These are phyloP conservation scores for Enhydra lutris DNA, from an alignment of 2,113 vertebrate species.

Conservation along the genomic window DNA sequence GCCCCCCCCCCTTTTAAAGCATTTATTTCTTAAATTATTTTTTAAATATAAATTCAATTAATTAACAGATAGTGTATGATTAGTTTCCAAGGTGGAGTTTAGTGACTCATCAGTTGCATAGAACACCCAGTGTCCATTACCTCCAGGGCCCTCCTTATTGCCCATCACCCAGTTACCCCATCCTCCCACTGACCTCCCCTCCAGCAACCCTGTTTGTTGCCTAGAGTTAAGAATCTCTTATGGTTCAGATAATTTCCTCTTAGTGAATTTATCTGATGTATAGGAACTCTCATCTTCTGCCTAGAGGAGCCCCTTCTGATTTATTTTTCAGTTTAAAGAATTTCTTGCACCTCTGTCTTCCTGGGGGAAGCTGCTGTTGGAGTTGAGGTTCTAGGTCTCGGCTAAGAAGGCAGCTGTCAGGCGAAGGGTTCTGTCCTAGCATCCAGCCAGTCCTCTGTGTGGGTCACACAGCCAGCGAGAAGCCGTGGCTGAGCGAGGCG, in stretches of 20 bases:
- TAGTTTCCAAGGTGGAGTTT: background rate
- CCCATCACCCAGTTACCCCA: background rate
- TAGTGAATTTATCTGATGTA: background rate
- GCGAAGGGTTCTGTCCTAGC: background rate
- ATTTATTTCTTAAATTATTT: too few species aligned
- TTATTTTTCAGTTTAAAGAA: background rate
- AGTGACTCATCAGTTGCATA: background rate
- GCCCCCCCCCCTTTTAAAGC: too few species aligned
- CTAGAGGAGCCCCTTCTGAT: background rate
- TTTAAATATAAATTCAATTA: background rate
- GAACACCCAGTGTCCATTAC: background rate
- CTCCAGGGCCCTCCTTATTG: background rate
- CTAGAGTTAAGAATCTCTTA: background rate
- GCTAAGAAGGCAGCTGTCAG: background rate
- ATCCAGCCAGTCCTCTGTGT: rapidly evolving
- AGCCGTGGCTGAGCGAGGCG: background rate
- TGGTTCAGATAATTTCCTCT: background rate
- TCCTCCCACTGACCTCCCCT: background rate
- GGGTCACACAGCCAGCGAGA: background rate
- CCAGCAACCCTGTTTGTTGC: background rate
- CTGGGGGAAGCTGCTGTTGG: background rate
- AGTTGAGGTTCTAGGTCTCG: background rate
- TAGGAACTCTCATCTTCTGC: background rate
- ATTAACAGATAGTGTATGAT: background rate
- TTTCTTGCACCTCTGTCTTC: background rate